phyloP scores from a whole-genome alignment of 2,888 invertebrate species.

The Synergus umbraculus region DNA sequence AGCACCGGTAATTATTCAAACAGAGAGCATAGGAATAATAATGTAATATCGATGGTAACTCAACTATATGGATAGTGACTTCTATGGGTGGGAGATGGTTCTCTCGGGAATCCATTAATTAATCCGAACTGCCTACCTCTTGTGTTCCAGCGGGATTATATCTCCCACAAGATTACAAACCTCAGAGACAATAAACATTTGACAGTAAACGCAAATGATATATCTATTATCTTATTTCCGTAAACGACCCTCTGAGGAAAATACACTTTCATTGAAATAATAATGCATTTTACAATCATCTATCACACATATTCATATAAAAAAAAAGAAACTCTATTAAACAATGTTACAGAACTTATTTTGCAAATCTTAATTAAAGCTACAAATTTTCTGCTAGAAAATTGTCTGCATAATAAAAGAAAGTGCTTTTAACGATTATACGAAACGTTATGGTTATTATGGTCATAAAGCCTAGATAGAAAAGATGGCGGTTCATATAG shows the following conservation, averaged over 20 bases:
- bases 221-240: slow-evolving; percentile 40
- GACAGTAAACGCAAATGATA: slow-evolving; percentile 51
- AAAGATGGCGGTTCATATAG: neutral
- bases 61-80: slow-evolving; percentile 31
- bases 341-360: neutral
- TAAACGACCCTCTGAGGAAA: slow-evolving; percentile 46
- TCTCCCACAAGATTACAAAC: slow-evolving; percentile 55
- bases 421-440: neutral
- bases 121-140: slow-evolving; percentile 57
- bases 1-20: slow-evolving; percentile 15
- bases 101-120: slow-evolving; percentile 58
- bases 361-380: neutral
- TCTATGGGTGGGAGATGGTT: slow-evolving; percentile 26
- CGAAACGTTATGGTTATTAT: neutral
- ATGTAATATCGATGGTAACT: slow-evolving; percentile 22
- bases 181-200: slow-evolving; percentile 54
- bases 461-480: neutral
- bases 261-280: neutral
- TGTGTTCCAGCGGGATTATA: slow-evolving; percentile 57
- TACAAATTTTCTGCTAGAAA: too few relatives aligned
- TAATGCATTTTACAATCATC: neutral
- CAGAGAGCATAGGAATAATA: slow-evolving; percentile 34
- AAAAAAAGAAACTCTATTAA: too few relatives aligned
- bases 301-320: neutral
- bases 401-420: neutral